These are phyloP conservation scores for Eleginops maclovinus DNA, from an alignment of 2,113 vertebrate genomes.

Conservation along the genomic window DNA sequence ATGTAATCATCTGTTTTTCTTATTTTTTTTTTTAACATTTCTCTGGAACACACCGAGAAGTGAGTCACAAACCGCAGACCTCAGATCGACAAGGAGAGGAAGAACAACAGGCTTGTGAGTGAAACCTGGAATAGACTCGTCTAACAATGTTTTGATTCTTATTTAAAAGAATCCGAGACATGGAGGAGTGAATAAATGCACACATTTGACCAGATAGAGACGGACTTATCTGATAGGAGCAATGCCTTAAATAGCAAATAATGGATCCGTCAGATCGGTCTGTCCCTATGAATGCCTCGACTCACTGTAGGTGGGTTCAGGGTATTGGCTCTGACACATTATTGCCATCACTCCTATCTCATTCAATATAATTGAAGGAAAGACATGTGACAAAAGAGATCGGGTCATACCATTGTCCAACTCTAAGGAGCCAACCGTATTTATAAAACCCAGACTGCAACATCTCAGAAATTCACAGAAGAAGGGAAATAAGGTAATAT, in stretches of 20 bases:
- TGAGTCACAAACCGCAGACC: conserved; percentile 75
- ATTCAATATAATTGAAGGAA: conserved; percentile 12
- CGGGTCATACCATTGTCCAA: conserved; percentile 19
- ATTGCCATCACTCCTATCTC: conserved; percentile 14
- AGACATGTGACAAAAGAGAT: conserved; percentile 7
- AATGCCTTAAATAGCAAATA: not conserved
- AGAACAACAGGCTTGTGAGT: conserved; percentile 50
- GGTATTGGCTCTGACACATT: not conserved
- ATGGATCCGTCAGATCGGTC: too few species aligned
- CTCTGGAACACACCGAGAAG: conserved; percentile 35
- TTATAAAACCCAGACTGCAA: conserved; percentile 35
- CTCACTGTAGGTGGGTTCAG: not conserved
- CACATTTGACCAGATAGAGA: conserved; percentile 29
- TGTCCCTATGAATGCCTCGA: not conserved
- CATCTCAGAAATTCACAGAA: conserved; percentile 36
- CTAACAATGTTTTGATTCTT: conserved; percentile 67
- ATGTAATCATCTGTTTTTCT: conserved; percentile 52
- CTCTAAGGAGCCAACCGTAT: conserved; percentile 16
- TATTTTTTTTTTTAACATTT: conserved; percentile 45
- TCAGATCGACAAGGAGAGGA: conserved; percentile 58
- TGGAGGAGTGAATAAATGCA: conserved; percentile 35
- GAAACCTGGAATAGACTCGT: conserved; percentile 69
- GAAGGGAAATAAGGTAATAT: conserved; percentile 58
- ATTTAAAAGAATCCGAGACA: conserved; percentile 50
- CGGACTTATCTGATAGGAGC: conserved; percentile 36